A percentile compares a stretch with the other conserved stretches of the same genome.
Conservation (phyloP, 2,888 invertebrate genomes). For the Adelphocoris suturalis region DNA sequence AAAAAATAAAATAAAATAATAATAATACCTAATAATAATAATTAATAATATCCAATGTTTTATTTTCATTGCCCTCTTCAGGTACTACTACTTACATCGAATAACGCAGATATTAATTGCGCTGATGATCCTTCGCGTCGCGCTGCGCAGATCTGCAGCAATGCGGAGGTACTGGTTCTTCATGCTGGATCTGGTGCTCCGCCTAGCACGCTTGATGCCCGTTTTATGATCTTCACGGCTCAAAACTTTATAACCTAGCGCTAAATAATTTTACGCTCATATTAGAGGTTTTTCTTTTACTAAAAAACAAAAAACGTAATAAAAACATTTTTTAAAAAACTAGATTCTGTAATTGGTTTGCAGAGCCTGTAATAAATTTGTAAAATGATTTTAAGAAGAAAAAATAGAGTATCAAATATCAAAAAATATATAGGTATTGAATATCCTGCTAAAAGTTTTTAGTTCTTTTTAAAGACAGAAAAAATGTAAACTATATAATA, state of each 20-base stretch:
- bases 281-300: constrained; percentile 70
- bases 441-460: constrained; percentile 65
- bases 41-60: no score
- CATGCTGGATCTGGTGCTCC: constrained; percentile 80
- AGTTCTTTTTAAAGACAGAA: constrained; percentile 49
- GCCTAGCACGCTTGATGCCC: constrained; percentile 78
- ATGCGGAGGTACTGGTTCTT: constrained; percentile 80
- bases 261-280: constrained; percentile 70
- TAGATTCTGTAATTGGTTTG: constrained; percentile 66
- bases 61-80: background rate
- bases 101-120: constrained; percentile 77
- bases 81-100: constrained; percentile 77
- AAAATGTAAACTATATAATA: constrained; percentile 62
- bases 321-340: constrained; percentile 60
- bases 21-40: no score
- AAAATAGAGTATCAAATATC: constrained; percentile 69
- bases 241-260: constrained; percentile 69
- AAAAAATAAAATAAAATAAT: no score
- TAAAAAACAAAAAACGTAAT: constrained; percentile 57
- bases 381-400: constrained; percentile 66
- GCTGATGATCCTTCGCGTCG: constrained; percentile 80
- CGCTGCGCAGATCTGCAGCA: constrained; percentile 84
- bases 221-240: constrained; percentile 72
- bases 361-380: constrained; percentile 70
- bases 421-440: constrained; percentile 70